Percentiles rank a stretch among this genome's conserved stretches.
phyloP scores from a whole-genome alignment of 2,888 invertebrate species.

The Zaprionus obscuricornis region DNA sequence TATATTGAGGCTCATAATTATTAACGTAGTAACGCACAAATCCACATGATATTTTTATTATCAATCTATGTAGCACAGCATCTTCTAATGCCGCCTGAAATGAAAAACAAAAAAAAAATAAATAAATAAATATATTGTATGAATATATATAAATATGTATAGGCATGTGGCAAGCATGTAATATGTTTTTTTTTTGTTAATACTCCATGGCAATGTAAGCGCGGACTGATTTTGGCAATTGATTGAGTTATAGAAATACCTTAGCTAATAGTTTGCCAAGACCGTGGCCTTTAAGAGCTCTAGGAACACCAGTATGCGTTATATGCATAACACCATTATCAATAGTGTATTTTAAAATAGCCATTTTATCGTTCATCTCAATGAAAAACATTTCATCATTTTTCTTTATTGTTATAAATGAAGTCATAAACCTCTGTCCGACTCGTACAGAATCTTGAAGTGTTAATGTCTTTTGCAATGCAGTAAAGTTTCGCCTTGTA shows the following conservation, averaged over 20 bases:
- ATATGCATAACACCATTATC: constrained; percentile 33
- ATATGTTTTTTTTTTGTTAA: too few species aligned
- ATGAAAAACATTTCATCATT: constrained; percentile 22
- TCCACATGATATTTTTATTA: constrained; percentile 88
- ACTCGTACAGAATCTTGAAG: too few species aligned
- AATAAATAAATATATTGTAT: too few species aligned
- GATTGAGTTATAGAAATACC: too few species aligned
- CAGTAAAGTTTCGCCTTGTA: too few species aligned
- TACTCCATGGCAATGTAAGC: too few species aligned
- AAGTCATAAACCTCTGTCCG: too few species aligned
- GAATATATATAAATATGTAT: too few species aligned
- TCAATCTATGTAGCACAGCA: constrained; percentile 86
- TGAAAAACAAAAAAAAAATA: constrained; percentile 60
- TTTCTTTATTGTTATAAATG: too few species aligned
- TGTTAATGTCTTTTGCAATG: too few species aligned
- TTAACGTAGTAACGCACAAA: constrained; percentile 88
- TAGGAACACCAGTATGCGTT: constrained; percentile 32
- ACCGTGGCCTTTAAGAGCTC: constrained; percentile 31
- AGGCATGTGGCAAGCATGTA: too few species aligned
- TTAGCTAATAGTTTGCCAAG: constrained; percentile 41
- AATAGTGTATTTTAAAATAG: constrained; percentile 18
- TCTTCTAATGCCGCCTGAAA: constrained; percentile 89
- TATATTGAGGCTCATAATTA: constrained; percentile 71
- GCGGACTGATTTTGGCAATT: too few species aligned
- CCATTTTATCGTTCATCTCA: constrained; percentile 5